A percentile compares a stretch with the other conserved stretches of the same genome.
Evolutionary conservation across 2,113 vertebrate species (phyloP).

Genomic region (Macrotus californicus): DNA sequence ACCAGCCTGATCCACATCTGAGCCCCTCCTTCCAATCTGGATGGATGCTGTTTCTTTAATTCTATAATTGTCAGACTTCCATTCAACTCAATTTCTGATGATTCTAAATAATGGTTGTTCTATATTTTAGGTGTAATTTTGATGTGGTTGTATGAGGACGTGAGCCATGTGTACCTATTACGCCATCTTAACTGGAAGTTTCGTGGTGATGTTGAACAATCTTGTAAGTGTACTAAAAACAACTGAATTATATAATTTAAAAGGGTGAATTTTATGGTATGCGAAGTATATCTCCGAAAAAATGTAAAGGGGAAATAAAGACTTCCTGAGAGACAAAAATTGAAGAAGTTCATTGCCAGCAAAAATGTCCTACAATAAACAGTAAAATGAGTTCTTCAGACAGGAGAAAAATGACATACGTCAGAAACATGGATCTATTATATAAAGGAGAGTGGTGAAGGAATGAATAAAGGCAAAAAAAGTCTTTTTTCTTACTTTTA

Average conservation of each 20-base stretch:
- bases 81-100: too few species aligned
- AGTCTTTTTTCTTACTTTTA: neutral
- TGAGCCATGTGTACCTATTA: too few species aligned
- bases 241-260: too few species aligned
- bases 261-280: neutral
- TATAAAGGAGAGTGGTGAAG: neutral
- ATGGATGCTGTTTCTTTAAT: too few species aligned
- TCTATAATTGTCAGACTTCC: too few species aligned
- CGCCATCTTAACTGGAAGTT: too few species aligned
- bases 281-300: neutral
- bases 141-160: too few species aligned
- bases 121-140: too few species aligned
- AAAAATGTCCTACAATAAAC: neutral
- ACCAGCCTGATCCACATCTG: too few species aligned
- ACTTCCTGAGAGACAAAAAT: neutral
- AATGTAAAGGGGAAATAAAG: neutral
- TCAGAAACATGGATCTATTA: neutral
- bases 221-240: neutral
- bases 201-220: neutral
- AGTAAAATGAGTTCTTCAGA: neutral
- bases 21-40: too few species aligned
- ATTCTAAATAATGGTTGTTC: too few species aligned
- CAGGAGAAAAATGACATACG: neutral
- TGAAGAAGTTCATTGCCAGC: neutral
- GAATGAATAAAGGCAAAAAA: neutral